Conservation (phyloP, 2,797 vertebrate species). For the Rachycentron canadum region DNA sequence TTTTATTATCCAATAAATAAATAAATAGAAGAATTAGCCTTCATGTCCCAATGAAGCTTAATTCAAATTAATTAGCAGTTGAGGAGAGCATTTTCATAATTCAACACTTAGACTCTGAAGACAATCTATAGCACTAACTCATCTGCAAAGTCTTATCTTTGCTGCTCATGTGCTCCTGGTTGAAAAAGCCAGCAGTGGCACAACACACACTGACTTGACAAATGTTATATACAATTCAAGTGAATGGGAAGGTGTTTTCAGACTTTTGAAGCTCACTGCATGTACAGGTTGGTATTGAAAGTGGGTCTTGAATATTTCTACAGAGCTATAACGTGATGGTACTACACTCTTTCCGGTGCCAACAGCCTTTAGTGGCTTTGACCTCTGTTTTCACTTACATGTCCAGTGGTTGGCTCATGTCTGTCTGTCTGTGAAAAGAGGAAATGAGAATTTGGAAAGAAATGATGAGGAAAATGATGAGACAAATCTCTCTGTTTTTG, state of each 20-base stretch:
- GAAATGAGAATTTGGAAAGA: neutral
- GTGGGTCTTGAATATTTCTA: neutral
- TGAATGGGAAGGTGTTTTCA: too few species aligned
- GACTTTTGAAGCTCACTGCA: too few species aligned
- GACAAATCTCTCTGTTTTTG: neutral
- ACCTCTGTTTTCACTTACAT: constrained; percentile 5
- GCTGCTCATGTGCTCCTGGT: neutral
- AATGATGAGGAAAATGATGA: too few species aligned
- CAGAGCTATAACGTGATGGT: neutral
- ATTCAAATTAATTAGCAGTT: neutral
- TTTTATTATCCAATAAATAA: constrained; percentile 8
- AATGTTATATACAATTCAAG: neutral
- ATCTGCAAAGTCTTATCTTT: constrained; percentile 15
- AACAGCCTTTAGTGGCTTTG: constrained; percentile 15
- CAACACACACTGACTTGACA: neutral
- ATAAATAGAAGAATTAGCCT: neutral
- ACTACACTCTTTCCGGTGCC: neutral
- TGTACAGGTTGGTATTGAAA: neutral
- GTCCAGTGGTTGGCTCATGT: neutral
- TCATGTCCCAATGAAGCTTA: neutral
- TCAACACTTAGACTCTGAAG: constrained; percentile 5
- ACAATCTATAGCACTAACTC: constrained; percentile 11
- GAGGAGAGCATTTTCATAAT: constrained; percentile 1
- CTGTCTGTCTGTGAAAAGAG: constrained; percentile 5
- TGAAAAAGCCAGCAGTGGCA: neutral